Conservation (phyloP, 2,888 invertebrate genomes). For the Caenorhabditis panamensis region DNA sequence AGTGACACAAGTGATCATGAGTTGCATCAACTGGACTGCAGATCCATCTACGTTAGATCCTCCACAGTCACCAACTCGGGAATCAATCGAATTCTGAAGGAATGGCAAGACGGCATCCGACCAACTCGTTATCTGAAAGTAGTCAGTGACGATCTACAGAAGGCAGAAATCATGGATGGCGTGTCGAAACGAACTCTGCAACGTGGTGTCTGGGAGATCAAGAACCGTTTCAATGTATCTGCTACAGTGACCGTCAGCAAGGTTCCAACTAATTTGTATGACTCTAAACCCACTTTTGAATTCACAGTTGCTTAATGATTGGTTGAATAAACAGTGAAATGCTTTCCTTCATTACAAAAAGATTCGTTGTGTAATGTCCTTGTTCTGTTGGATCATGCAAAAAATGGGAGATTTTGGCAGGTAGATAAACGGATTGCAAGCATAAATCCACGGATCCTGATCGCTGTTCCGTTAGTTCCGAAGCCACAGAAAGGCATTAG, state of each 20-base stretch:
- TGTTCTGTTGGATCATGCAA: not conserved
- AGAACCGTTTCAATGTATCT: constrained; percentile 47
- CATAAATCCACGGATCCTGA: not conserved
- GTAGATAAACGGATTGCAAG: constrained; percentile 11
- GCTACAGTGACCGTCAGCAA: constrained; percentile 52
- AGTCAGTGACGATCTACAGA: constrained; percentile 55
- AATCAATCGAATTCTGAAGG: constrained; percentile 53
- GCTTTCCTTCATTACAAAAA: not conserved
- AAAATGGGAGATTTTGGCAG: constrained; percentile 31
- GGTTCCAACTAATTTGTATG: constrained; percentile 48
- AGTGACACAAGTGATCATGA: constrained; percentile 45
- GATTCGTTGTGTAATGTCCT: not conserved
- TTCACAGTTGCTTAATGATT: constrained; percentile 31
- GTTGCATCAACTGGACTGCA: constrained; percentile 47
- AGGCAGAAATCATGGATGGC: constrained; percentile 60
- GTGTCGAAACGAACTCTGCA: constrained; percentile 50
- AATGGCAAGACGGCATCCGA: constrained; percentile 59
- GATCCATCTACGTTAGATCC: constrained; percentile 29
- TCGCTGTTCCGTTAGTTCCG: constrained; percentile 2
- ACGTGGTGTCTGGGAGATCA: constrained; percentile 57
- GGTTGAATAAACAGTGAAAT: not conserved
- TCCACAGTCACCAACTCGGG: constrained; percentile 45
- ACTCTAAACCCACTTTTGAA: constrained; percentile 57
- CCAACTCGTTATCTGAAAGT: constrained; percentile 50
- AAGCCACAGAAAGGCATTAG: too few relatives aligned